Percentiles rank a stretch among this genome's conserved stretches.
These are phyloP conservation scores for Prochilodus magdalenae DNA, from an alignment of 2,113 vertebrate genomes.

Conservation along the genomic window DNA sequence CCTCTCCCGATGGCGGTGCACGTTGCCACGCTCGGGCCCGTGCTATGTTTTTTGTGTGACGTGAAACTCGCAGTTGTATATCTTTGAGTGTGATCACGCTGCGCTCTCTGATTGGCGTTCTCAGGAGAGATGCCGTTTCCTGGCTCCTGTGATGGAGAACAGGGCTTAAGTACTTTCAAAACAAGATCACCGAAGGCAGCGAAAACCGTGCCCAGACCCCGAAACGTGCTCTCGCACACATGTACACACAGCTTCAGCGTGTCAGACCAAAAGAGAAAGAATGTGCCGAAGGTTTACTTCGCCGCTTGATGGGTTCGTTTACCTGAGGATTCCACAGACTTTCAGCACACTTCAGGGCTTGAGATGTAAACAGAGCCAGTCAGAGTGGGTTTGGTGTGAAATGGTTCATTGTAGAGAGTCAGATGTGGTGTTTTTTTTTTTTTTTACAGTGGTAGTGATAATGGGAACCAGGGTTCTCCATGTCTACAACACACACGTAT, in stretches of 20 bases:
- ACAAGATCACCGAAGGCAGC: not conserved
- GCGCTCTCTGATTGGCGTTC: conserved; percentile 9
- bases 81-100: not conserved
- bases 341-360: too few relatives aligned
- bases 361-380: too few relatives aligned
- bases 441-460: too few relatives aligned
- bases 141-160: conserved; percentile 6
- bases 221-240: not conserved
- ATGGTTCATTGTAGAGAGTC: too few relatives aligned
- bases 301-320: too few relatives aligned
- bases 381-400: too few relatives aligned
- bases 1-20: not conserved
- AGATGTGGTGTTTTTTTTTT: too few relatives aligned
- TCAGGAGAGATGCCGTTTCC: conserved; percentile 4
- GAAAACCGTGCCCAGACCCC: not conserved
- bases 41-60: not conserved
- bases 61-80: not conserved
- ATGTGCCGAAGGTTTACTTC: too few relatives aligned
- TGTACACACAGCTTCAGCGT: not conserved
- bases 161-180: conserved; percentile 10
- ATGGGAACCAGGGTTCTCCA: too few relatives aligned
- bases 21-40: not conserved
- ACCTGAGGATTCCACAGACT: too few relatives aligned
- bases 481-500: too few relatives aligned
- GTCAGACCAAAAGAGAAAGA: too few relatives aligned